Conservation (phyloP, 1,140 invertebrate genomes). For the Eueides isabella region DNA sequence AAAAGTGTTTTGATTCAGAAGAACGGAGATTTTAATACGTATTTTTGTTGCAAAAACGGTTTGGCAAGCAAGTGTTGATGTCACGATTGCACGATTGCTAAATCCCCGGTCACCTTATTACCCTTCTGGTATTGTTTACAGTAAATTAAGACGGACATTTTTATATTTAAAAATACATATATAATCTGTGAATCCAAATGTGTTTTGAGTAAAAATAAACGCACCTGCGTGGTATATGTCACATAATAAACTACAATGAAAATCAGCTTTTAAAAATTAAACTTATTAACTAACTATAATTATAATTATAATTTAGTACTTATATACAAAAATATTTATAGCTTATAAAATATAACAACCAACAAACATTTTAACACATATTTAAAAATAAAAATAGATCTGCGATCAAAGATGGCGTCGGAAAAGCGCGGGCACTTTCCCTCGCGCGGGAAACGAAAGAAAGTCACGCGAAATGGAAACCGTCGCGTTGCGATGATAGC, state of each 20-base stretch:
- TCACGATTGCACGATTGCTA: slow-evolving; percentile 32
- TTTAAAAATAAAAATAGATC: not conserved
- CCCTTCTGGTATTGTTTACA: slow-evolving; percentile 30
- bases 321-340: not conserved
- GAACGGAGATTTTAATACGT: not conserved
- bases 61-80: slow-evolving; percentile 30
- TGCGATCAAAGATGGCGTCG: slow-evolving; percentile 70
- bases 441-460: slow-evolving; percentile 76
- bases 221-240: slow-evolving; percentile 31
- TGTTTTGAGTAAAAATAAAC: slow-evolving; percentile 36
- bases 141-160: slow-evolving; percentile 39
- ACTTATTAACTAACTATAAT: not conserved
- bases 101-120: slow-evolving; percentile 38
- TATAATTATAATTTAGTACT: not conserved
- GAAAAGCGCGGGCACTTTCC: slow-evolving; percentile 80
- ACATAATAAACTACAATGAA: not conserved
- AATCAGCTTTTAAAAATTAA: not conserved
- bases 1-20: not conserved
- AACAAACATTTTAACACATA: not conserved
- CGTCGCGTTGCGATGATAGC: slow-evolving; percentile 71
- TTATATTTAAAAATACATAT: slow-evolving; percentile 32
- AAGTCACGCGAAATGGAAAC: slow-evolving; percentile 79
- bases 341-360: not conserved
- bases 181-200: slow-evolving; percentile 22
- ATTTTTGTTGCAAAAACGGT: not conserved